Evolutionary conservation across 2,797 vertebrate genomes (phyloP), one percentile per base, ranked within the genome.

Genomic region (Clarias fuscus): DNA sequence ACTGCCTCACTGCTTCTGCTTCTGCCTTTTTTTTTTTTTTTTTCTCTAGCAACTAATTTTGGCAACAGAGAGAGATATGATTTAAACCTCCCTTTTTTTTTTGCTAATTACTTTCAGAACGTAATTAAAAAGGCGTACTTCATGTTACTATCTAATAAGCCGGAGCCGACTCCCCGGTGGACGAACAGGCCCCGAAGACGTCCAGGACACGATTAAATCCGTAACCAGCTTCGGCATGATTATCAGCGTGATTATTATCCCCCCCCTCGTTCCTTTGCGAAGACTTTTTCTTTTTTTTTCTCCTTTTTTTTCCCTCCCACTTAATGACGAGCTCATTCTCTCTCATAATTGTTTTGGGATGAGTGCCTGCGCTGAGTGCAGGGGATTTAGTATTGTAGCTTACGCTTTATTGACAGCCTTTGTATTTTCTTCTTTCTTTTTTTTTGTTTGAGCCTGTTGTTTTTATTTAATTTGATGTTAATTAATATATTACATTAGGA

Each of bases 71-170:
- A 90, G 90, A 90, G 91, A 92, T 93, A 92, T 91, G 89, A 92
- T 90, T 92, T 92, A 88, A 93, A 93, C 84, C 88, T 70, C 79
- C 85, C 88, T 84, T 89, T 93, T 91, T 85, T 89, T 93, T 91
- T 89, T 82, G 92, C 93, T 94, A 94, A 94, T 95, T 95, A 93
- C 93, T 94, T 94, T 90, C 91, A 86, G 88, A 91, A 89, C 88
- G 24, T 92, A 92, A 95, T 96, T 95, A 94, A 93, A 93, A 94
- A 93, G 92, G 91, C 90, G 88, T 93, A 90, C 88, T 87, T 86
- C 89, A 90, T 91, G 91, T 89, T 87, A 89, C 89, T 22, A 88
- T 91, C 90, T 94, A 94, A 95, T 95, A 90, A 92, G 89, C 90
- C 88, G 92, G 91, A 85, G 75, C 89, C 68, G 78, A 92, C 92